Percentiles rank a stretch among this genome's conserved stretches.
Conservation (phyloP, 2,888 invertebrate genomes). For the Cantharis flavilabris region DNA sequence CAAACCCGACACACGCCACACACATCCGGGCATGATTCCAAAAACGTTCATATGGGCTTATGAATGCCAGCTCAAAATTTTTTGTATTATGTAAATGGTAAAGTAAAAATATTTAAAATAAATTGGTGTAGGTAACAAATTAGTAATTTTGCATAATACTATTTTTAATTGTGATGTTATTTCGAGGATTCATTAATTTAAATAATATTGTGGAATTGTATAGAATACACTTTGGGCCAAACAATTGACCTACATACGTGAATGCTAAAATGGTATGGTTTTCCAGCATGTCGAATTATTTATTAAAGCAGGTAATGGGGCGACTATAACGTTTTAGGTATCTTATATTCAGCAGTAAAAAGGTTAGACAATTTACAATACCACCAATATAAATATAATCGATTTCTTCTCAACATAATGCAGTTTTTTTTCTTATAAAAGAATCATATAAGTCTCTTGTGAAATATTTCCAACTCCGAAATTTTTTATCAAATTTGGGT, state of each 20-base stretch:
- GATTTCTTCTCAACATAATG: slow-evolving; percentile 5
- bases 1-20: too few relatives aligned
- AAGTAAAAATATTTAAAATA: background rate
- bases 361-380: background rate
- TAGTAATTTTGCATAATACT: background rate
- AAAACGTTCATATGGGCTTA: too few relatives aligned
- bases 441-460: slow-evolving; percentile 8
- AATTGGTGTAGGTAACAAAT: background rate
- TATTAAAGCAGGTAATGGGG: slow-evolving; percentile 16
- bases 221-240: background rate
- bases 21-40: too few relatives aligned
- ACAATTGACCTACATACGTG: slow-evolving; percentile 16
- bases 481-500: slow-evolving; percentile 20
- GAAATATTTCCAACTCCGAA: slow-evolving; percentile 12
- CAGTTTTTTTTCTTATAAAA: slow-evolving; percentile 5
- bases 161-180: background rate
- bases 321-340: slow-evolving; percentile 7
- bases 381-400: slow-evolving; percentile 2
- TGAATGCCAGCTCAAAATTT: too few relatives aligned
- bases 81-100: too few relatives aligned
- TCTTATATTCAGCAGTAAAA: slow-evolving; percentile 4
- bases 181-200: background rate
- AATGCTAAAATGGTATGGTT: slow-evolving; percentile 3
- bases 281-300: slow-evolving; percentile 17
- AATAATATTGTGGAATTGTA: slow-evolving; percentile 7